Base-by-base conservation (phyloP, 2,113 vertebrate genomes). In the Leptobrachium ailaonicum region DNA sequence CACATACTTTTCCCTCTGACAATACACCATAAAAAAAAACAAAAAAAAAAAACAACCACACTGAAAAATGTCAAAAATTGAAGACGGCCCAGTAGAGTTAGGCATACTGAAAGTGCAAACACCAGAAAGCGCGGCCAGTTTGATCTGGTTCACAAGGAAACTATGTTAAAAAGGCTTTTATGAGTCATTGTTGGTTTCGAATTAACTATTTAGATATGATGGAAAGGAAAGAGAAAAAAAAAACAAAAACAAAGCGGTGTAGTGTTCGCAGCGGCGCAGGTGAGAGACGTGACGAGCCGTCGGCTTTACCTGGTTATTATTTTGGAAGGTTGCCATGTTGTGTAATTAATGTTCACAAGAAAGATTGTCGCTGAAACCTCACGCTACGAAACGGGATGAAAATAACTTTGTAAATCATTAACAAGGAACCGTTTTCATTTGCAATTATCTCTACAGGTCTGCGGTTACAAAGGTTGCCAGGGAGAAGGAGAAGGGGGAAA, bases 281-380 rank as follows among this genome's bases (percentile, higher is more conserved):
- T 70, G 60, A 32, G 20, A 32, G 20, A 32, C 63, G 68, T 83
- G 83, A 82, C 83, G 79, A 32, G 85, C 87, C 82, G 53, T 85
- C 85, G 85, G 83, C 83, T 87, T 32, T 82, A 83, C 85, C 79
- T 0, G 2, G 76, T 82, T 84, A 73, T 68, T 42, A 13, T 73
- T 20, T 83, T 84, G 86, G 85, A 88, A 44, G 82, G 50, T 69
- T 84, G 83, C 84, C 86, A 85, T 76, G 2, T 54, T 84, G 41
- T 14, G 73, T 66, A 82, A 73, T 79, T 85, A 82, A 53, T 41
- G 70, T 13, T 32, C 6, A 2, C 50, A 41, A 12, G 47, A 53
- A 53, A n/a, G 4, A 64, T 64, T 64, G 68, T 45, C 42, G 9
- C 66, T 4, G 13, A n/a, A 69, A 45, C 43, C 45, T 47, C 68